These are phyloP conservation scores for Choristoneura fumiferana DNA, from an alignment of 1,140 invertebrate species.

Conservation along the genomic window DNA sequence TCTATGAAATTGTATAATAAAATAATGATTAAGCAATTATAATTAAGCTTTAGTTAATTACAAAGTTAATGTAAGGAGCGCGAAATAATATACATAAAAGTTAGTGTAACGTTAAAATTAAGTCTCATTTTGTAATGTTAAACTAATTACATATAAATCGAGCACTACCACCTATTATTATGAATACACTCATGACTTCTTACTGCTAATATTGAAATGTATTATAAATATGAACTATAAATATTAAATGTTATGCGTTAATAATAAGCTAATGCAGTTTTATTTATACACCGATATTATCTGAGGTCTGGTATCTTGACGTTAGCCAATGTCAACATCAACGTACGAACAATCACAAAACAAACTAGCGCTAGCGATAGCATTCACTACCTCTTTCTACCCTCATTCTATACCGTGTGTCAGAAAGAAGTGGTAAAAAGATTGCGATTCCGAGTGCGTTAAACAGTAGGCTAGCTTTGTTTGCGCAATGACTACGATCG, in stretches of 20 bases:
- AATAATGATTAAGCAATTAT: conserved; percentile 47
- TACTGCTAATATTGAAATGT: conserved; percentile 78
- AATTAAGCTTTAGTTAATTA: conserved; percentile 36
- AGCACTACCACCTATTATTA: conserved; percentile 72
- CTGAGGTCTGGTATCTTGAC: no score
- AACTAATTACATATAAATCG: conserved; percentile 54
- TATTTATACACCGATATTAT: conserved; percentile 38
- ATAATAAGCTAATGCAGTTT: conserved; percentile 68
- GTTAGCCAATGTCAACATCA: no score
- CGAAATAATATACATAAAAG: conserved; percentile 59
- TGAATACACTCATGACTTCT: conserved; percentile 73
- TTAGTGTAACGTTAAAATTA: conserved; percentile 49
- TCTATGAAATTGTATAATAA: conserved; percentile 58
- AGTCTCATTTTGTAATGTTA: conserved; percentile 75
- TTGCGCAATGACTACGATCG: no score
- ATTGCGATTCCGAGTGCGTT: no score
- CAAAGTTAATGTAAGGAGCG: conserved; percentile 48
- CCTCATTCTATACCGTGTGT: no score
- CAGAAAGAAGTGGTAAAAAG: no score
- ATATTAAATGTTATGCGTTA: conserved; percentile 81
- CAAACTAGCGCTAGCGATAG: no score
- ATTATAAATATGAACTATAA: conserved; percentile 79
- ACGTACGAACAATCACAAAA: no score
- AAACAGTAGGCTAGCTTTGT: no score
- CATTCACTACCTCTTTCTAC: no score